These are phyloP conservation scores for Globodera ellingtonae DNA, from an alignment of 1,140 invertebrate genomes.

Conservation along the genomic window DNA sequence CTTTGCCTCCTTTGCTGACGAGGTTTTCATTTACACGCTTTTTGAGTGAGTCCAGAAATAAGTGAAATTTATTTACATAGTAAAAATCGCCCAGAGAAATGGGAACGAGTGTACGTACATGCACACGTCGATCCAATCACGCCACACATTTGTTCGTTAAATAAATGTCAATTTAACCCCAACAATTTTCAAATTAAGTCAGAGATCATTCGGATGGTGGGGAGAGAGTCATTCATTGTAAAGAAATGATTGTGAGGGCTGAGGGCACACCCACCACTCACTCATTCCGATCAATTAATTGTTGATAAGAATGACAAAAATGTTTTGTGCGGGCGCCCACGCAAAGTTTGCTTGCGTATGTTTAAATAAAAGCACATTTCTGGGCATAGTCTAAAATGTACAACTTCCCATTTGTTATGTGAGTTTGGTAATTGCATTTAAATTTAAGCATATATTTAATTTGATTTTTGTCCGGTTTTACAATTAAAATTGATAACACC, in stretches of 20 bases:
- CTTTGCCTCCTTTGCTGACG: no score
- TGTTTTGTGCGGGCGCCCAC: neutral
- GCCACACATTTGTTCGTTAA: neutral
- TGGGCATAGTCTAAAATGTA: neutral
- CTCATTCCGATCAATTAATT: neutral
- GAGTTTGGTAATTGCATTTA: no score
- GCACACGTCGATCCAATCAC: neutral
- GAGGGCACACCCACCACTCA: neutral
- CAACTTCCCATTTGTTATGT: neutral
- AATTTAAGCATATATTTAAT: no score
- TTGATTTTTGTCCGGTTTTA: no score
- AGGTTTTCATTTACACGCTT: neutral
- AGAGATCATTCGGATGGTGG: neutral
- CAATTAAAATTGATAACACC: no score
- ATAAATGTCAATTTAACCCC: neutral
- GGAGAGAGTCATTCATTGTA: neutral
- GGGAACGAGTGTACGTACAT: no score
- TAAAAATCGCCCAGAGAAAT: no score
- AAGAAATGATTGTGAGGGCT: neutral
- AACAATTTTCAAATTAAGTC: neutral
- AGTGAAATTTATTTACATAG: neutral
- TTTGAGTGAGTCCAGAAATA: no score
- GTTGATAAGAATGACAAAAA: constrained; percentile 1
- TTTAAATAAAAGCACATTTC: no score
- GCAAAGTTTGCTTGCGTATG: neutral